Conservation (phyloP, 2,797 vertebrate genomes). For the Schizopygopsis pylzovi region DNA sequence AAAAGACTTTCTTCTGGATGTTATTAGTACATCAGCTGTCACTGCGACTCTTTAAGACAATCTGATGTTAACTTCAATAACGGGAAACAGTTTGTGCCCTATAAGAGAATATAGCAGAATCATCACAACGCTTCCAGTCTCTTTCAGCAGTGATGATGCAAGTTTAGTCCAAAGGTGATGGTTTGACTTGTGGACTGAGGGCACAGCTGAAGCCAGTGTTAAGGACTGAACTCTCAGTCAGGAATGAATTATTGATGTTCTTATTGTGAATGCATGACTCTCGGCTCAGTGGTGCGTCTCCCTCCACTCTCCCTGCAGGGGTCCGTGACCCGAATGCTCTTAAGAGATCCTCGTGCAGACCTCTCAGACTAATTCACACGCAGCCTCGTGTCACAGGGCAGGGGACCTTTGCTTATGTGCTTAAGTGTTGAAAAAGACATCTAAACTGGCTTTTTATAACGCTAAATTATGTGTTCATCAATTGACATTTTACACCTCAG, state of each 20-base stretch:
- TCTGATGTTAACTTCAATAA: neutral
- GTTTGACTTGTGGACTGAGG: neutral
- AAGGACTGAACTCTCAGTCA: slow-evolving; percentile 48
- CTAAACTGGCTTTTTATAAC: neutral
- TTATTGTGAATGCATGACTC: slow-evolving; percentile 57
- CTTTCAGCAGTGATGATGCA: neutral
- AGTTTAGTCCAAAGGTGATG: slow-evolving; percentile 19
- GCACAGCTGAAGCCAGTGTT: slow-evolving; percentile 35
- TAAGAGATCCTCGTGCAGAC: slow-evolving; percentile 41
- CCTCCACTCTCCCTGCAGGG: slow-evolving; percentile 47
- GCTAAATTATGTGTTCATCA: neutral
- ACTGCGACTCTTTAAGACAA: neutral
- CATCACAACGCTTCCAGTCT: neutral
- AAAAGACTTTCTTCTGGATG: neutral
- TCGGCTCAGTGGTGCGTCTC: slow-evolving; percentile 33
- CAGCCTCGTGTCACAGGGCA: neutral
- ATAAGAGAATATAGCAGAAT: neutral
- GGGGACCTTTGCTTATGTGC: neutral
- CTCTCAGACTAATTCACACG: slow-evolving; percentile 6
- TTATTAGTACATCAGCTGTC: neutral
- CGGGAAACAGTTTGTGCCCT: neutral
- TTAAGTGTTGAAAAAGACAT: neutral
- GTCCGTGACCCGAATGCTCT: slow-evolving; percentile 25
- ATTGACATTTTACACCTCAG: neutral
- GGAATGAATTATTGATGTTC: slow-evolving; percentile 62